These are phyloP conservation scores for Tetranychus truncatus DNA, from an alignment of 2,888 invertebrate species.

Conservation along the genomic window DNA sequence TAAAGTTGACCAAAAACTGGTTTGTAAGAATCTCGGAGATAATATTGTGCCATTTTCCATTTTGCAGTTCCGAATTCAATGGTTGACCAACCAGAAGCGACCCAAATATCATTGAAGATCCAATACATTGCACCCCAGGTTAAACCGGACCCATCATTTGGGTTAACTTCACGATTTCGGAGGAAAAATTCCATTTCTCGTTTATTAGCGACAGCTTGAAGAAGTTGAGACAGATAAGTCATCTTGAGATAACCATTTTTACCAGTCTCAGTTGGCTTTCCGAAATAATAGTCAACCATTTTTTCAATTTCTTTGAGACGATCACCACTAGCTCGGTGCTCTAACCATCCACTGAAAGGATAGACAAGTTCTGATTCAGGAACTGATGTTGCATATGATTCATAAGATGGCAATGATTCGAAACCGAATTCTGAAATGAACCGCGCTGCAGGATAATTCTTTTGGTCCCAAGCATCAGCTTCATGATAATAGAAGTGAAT, in stretches of 20 bases:
- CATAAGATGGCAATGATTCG: conserved; percentile 62
- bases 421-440: conserved; percentile 92
- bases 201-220: conserved; percentile 71
- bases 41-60: conserved; percentile 82
- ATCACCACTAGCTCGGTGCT: conserved; percentile 53
- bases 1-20: neutral
- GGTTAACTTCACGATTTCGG: conserved; percentile 36
- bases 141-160: conserved; percentile 41
- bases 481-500: conserved; percentile 57
- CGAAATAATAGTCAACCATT: conserved; percentile 43
- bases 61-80: conserved; percentile 49
- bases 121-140: conserved; percentile 97
- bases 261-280: conserved; percentile 35
- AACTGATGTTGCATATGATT: conserved; percentile 44
- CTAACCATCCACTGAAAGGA: conserved; percentile 36
- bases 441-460: conserved; percentile 56
- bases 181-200: conserved; percentile 65
- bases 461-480: conserved; percentile 57
- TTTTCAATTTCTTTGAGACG: conserved; percentile 19
- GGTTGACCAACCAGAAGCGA: conserved; percentile 84
- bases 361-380: conserved; percentile 32
- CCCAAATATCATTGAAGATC: conserved; percentile 94
- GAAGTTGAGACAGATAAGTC: conserved; percentile 62
- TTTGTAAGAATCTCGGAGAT: conserved; percentile 52
- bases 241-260: conserved; percentile 41